Conservation (phyloP, 2,888 invertebrate species). For the Lepidocyrtoides sp. region DNA sequence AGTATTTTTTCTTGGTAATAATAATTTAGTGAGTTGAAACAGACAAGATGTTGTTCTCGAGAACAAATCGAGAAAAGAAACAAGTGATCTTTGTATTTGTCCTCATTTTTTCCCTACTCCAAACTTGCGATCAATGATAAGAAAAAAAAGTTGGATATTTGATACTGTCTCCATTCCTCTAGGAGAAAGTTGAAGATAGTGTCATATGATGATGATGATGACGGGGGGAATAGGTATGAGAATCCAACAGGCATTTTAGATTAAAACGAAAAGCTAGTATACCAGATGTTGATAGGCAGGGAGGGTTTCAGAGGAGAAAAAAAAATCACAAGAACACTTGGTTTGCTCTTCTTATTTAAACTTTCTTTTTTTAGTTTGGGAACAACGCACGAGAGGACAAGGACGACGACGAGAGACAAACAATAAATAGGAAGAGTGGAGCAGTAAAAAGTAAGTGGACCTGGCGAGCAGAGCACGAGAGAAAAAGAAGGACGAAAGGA, state of each 20-base stretch:
- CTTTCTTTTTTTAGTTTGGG: neutral
- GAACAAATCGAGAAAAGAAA: neutral
- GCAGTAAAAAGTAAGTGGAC: neutral
- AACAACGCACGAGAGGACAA: too few species aligned
- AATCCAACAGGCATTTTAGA: neutral
- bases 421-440: neutral
- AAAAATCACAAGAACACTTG: neutral
- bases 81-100: neutral
- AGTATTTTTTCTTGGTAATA: too few species aligned
- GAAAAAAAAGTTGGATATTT: neutral
- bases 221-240: too few species aligned
- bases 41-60: neutral
- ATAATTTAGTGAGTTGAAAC: too few species aligned
- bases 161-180: neutral
- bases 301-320: neutral
- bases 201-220: constrained; percentile 4
- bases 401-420: neutral
- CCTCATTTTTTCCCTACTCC: neutral
- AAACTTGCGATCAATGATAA: neutral
- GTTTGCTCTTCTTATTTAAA: constrained; percentile 1
- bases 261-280: neutral
- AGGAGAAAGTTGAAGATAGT: neutral
- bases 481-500: neutral
- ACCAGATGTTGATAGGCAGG: neutral
- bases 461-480: too few species aligned